Base-by-base conservation (phyloP, 2,888 invertebrate species). In the Willowsia nigromaculata region DNA sequence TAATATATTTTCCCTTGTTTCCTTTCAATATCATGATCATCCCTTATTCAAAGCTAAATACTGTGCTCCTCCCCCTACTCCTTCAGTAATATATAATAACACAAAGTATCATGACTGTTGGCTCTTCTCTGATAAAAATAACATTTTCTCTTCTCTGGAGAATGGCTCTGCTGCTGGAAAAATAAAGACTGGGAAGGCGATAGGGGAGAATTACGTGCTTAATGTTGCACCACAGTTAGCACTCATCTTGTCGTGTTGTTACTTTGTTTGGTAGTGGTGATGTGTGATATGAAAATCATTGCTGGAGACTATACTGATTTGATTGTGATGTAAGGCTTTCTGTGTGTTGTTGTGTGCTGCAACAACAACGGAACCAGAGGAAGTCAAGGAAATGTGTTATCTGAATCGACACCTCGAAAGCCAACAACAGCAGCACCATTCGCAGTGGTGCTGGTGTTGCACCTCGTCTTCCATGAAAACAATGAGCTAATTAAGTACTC, bases 341-440 rank as follows among this genome's bases (percentile, higher is more conserved):
- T 76, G 37, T 68, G 50, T 65, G 25, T 82, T 25, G 25, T 15
- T 82, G 18, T 68, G 50, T 47, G 76, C 50, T 47, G 50, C 50
- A 76, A 30, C 27, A 76, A 76, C 76, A 76, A 47, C 76, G 76
- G 76, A 76, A 76, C 50, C 27, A 82, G 74, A 87, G 87, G 87
- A 87, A 87, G 82, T 82, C 53, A 86, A 86, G 87, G 81, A 87
- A 87, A 81, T 87, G 87, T 87, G 87, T 87, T 87, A 87, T 87
- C 87, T 40, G 47, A 7, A 62, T 47, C 71, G 50, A 37, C n/a
- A 50, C 50, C 37, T 43, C 82, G 27, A 13, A 6, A 62, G 65
- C 9, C 71, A 30, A 22, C 65, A 43, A 15, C 37, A 53, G n/a
- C 37, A 53, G n/a, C 53, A 59, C 59, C 80, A 80, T 37, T 80